A percentile compares a stretch with the other conserved stretches of the same genome.
Conservation (phyloP, 2,888 invertebrate species). For the Ctena decussata region DNA sequence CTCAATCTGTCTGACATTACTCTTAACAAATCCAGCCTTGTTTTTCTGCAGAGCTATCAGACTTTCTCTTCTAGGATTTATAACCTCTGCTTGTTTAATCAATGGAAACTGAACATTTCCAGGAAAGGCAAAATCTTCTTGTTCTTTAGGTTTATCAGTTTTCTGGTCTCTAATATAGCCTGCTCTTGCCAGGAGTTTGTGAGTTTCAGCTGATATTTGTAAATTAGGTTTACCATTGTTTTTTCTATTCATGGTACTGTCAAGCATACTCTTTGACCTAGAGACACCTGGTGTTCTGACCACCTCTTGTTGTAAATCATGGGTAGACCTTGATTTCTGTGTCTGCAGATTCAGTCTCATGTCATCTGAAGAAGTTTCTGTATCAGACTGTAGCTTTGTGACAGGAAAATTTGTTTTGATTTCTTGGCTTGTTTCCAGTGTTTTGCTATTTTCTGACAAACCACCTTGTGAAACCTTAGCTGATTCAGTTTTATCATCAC, state of each 20-base stretch:
- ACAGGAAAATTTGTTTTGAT: background rate
- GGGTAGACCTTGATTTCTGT: conserved; percentile 63
- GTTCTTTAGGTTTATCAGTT: conserved; percentile 24
- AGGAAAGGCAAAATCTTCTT: conserved; percentile 65
- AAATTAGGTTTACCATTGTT: conserved; percentile 74
- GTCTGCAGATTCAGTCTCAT: background rate
- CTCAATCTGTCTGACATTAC: conserved; percentile 74
- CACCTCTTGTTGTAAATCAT: conserved; percentile 56
- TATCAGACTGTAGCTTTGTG: background rate
- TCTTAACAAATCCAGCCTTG: conserved; percentile 78
- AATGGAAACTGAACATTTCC: conserved; percentile 51
- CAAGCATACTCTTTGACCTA: conserved; percentile 73
- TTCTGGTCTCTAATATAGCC: conserved; percentile 74
- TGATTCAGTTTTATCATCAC: background rate
- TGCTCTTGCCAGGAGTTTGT: conserved; percentile 79
- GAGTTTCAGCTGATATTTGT: conserved; percentile 80
- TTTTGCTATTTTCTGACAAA: background rate
- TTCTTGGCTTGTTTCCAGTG: background rate
- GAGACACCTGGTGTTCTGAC: conserved; percentile 54
- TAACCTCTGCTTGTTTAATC: conserved; percentile 74
- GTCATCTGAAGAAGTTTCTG: background rate
- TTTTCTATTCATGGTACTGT: conserved; percentile 49
- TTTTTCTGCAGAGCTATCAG: conserved; percentile 75
- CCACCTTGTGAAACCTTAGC: background rate
- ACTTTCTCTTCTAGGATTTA: conserved; percentile 78